Base-by-base conservation (phyloP, 1,140 invertebrate genomes). In the Drosophila carrolli region DNA sequence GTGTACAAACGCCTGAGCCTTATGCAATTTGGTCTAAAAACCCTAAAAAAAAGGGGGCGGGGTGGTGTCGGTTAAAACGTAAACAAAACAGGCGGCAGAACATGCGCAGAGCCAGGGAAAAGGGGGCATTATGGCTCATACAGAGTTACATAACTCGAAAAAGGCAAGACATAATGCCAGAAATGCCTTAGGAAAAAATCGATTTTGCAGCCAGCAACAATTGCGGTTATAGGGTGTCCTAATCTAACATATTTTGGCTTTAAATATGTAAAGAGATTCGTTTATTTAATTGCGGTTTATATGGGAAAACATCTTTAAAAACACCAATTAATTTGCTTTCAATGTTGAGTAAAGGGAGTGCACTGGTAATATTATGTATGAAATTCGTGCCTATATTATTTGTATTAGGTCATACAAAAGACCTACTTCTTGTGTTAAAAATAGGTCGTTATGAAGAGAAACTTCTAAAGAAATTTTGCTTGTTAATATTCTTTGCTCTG, bases 141-240 rank as follows among this genome's bases (percentile, higher is more conserved):
- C 46, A 7, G 11, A 23, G 73, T 88, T 88, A 88, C 84, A 88
- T 88, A 88, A 88, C 65, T 73, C 53, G 43, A 11, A 46, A 48
- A 58, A 66, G 55, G 38, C 54, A 62, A 71, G 63, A 75, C 67
- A 72, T 38, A 88, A 75, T 63, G 70, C 63, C 70, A 60, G 13
- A 51, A 59, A 53, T 38, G 40, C 48, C 60, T 10, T 38, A 46
- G 55, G 70, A 80, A 88, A 89, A 89, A 84, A 88, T 89, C 84
- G 73, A 89, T 88, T 70, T 77, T 68, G 60, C 71, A 71, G 50
- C 67, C 23, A 58, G 46, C 48, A 27, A 65, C 32, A 70, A 46
- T 68, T 32, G 41, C 70, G 60, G 79, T 77, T 58, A 23, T 9
- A 9, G 19, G 32, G 19, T 10, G 11, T 48, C 4, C 13, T n/a